phyloP scores from a whole-genome alignment of 2,888 invertebrate genomes.

The Cremastinae sp. region DNA sequence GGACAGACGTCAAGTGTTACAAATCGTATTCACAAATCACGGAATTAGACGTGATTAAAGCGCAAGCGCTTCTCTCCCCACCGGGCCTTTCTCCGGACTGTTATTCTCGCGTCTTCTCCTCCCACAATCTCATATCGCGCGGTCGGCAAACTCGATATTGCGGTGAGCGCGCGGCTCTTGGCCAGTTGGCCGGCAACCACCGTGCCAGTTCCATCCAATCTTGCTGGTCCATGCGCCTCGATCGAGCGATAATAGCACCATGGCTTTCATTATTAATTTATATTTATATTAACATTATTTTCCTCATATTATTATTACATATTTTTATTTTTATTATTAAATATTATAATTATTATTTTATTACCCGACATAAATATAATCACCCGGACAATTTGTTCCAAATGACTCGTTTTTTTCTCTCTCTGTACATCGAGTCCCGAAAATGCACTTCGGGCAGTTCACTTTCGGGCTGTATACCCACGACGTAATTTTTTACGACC shows the following conservation, averaged over 20 bases:
- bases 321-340: too few species aligned
- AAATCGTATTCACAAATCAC: constrained; percentile 56
- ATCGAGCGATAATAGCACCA: neutral
- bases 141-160: constrained; percentile 2
- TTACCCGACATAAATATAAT: too few species aligned
- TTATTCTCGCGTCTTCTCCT: too few species aligned
- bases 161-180: neutral
- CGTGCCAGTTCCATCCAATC: constrained; percentile 13
- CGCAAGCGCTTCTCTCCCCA: constrained; percentile 25
- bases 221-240: constrained; percentile 1
- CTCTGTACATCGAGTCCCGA: too few species aligned
- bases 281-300: too few species aligned
- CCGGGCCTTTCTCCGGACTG: too few species aligned
- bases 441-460: too few species aligned
- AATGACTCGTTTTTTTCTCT: too few species aligned
- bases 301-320: too few species aligned
- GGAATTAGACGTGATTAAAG: constrained; percentile 53
- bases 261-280: neutral
- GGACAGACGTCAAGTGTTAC: constrained; percentile 47
- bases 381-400: too few species aligned
- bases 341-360: too few species aligned
- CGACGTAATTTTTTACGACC: constrained; percentile 36
- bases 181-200: constrained; percentile 20
- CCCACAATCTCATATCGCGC: neutral
- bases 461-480: too few species aligned